Conservation (phyloP, 92 coral and sea anemone species). For the Phymanthus crucifer region DNA sequence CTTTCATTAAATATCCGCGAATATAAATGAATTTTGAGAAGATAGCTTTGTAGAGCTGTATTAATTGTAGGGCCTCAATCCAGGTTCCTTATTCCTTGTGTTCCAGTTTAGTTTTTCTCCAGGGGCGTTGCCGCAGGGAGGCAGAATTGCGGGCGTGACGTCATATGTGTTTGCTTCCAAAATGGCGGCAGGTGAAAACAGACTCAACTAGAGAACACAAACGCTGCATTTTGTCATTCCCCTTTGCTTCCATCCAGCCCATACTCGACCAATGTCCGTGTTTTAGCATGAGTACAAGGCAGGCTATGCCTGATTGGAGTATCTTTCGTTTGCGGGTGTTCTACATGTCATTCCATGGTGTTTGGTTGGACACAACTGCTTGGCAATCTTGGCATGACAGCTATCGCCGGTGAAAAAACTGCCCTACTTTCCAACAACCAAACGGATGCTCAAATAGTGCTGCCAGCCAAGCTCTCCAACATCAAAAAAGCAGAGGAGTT, state of each 20-base stretch:
- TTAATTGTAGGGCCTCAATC: neutral
- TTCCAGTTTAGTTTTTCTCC: slow-evolving; percentile 10
- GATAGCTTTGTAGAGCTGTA: neutral
- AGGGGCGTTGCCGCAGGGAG: slow-evolving; percentile 58
- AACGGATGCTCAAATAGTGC: slow-evolving; percentile 56
- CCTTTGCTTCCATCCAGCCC: slow-evolving; percentile 8
- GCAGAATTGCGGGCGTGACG: slow-evolving; percentile 56
- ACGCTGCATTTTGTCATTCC: neutral
- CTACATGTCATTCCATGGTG: slow-evolving; percentile 39
- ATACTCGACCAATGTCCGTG: slow-evolving; percentile 20
- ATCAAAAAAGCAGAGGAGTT: slow-evolving; percentile 83
- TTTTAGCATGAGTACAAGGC: slow-evolving; percentile 38
- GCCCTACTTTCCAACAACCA: slow-evolving; percentile 34
- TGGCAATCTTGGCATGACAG: slow-evolving; percentile 91
- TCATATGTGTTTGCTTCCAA: slow-evolving; percentile 45
- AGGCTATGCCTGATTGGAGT: slow-evolving; percentile 30
- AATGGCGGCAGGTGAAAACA: slow-evolving; percentile 53
- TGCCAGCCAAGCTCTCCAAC: slow-evolving; percentile 79
- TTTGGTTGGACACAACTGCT: slow-evolving; percentile 32
- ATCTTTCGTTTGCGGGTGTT: slow-evolving; percentile 8
- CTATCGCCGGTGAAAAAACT: slow-evolving; percentile 52
- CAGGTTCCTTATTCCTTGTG: neutral
- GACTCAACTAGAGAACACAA: slow-evolving; percentile 11
- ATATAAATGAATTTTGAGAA: neutral
- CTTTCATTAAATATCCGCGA: neutral